These are phyloP conservation scores for Amazona guildingii DNA, from an alignment of 2,113 vertebrate genomes.

Conservation along the genomic window DNA sequence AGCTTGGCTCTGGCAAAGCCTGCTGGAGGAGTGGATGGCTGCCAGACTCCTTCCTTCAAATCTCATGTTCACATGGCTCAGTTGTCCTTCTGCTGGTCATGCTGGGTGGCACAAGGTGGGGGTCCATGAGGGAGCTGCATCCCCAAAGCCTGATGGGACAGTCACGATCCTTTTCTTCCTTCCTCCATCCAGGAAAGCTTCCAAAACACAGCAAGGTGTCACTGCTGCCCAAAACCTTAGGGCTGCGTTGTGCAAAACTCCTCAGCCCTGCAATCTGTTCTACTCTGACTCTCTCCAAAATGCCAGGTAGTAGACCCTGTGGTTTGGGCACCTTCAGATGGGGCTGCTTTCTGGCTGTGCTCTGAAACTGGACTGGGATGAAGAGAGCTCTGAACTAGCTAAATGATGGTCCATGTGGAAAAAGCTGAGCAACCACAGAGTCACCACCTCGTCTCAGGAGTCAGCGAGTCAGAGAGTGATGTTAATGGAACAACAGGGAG, in stretches of 20 bases:
- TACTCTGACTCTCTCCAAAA: neutral
- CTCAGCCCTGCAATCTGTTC: neutral
- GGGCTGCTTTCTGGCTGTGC: neutral
- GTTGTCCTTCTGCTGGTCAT: neutral
- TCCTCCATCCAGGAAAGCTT: neutral
- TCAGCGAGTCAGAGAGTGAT: slow-evolving; percentile 15
- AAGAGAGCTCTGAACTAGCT: neutral
- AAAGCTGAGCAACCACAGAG: neutral
- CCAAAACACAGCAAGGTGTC: neutral
- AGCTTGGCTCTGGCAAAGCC: neutral
- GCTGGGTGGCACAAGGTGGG: neutral
- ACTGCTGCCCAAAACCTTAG: neutral
- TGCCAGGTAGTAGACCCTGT: neutral
- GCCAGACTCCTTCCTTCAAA: neutral
- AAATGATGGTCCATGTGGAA: neutral
- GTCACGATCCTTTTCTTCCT: rapidly evolving
- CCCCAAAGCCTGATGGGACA: neutral
- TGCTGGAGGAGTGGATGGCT: neutral
- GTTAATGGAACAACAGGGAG: slow-evolving; percentile 6
- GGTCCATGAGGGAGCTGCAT: neutral
- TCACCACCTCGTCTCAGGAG: neutral
- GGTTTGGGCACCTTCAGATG: neutral
- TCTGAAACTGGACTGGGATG: neutral
- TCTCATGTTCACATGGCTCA: neutral
- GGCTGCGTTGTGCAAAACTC: neutral